Evolutionary conservation across 2,113 vertebrate species (phyloP).

Genomic region (Bombycilla garrulus): DNA sequence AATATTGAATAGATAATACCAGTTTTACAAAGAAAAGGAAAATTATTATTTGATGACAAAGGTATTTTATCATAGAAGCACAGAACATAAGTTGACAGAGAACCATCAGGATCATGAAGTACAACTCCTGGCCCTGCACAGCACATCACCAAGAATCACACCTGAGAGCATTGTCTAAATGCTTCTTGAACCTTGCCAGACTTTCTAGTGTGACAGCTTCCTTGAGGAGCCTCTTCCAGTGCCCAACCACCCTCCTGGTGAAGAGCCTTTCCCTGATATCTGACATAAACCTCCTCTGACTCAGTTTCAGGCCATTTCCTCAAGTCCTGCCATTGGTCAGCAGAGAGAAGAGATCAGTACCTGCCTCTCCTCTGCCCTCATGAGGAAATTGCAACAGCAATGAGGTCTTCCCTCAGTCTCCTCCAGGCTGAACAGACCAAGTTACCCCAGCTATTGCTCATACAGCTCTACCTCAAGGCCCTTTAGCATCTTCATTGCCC

Average conservation of each 20-base stretch:
- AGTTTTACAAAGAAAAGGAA: not conserved
- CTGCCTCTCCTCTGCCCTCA: not conserved
- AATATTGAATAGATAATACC: not conserved
- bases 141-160: not conserved
- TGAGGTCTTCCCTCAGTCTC: not conserved
- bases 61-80: not conserved
- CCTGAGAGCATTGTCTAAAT: not conserved
- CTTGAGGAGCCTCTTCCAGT: not conserved
- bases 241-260: accelerated
- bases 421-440: not conserved
- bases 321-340: not conserved
- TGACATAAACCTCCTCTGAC: accelerated
- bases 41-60: not conserved
- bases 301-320: not conserved
- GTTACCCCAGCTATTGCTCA: not conserved
- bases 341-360: not conserved
- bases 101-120: not conserved
- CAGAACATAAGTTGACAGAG: not conserved
- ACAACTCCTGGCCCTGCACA: not conserved
- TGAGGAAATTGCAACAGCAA: accelerated
- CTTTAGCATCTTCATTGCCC: accelerated
- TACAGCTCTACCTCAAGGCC: accelerated
- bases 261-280: not conserved
- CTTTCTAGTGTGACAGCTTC: too few species aligned
- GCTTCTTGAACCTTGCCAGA: too few species aligned